A percentile compares a stretch with the other conserved stretches of the same genome.
Evolutionary conservation across 2,888 invertebrate genomes (phyloP).

Genomic region (Agonum fuliginosum): DNA sequence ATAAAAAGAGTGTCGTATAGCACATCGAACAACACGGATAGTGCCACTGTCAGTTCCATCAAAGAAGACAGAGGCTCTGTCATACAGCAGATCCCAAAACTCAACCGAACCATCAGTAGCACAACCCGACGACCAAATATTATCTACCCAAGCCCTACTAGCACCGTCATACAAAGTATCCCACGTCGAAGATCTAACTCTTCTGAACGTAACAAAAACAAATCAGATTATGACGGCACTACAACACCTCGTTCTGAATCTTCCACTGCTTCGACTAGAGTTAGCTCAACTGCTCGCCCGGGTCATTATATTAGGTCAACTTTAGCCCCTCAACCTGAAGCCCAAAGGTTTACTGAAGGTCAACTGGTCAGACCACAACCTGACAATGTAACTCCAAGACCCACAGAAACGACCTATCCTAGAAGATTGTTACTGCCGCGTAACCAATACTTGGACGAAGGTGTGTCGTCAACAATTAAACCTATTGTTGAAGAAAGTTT

Average conservation of each 20-base stretch:
- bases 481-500: conserved; percentile 75
- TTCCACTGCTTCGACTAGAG: conserved; percentile 68
- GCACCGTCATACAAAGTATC: conserved; percentile 80
- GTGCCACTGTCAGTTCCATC: conserved; percentile 71
- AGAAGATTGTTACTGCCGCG: conserved; percentile 65
- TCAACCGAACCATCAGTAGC: conserved; percentile 72
- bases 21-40: conserved; percentile 75
- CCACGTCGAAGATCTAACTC: conserved; percentile 76
- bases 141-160: conserved; percentile 75
- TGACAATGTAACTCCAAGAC: conserved; percentile 67
- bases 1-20: conserved; percentile 87
- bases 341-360: conserved; percentile 67
- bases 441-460: conserved; percentile 70
- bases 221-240: conserved; percentile 32
- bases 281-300: conserved; percentile 69
- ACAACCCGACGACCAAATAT: conserved; percentile 76
- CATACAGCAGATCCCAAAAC: conserved; percentile 70
- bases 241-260: conserved; percentile 63
- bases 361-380: conserved; percentile 68
- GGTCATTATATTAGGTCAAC: conserved; percentile 67
- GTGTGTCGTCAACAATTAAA: conserved; percentile 69
- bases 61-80: conserved; percentile 70
- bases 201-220: too few relatives aligned
- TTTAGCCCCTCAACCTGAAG: conserved; percentile 62
- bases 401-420: conserved; percentile 68